phyloP scores from a whole-genome alignment of 2,113 vertebrate species.

The Scalopus aquaticus region DNA sequence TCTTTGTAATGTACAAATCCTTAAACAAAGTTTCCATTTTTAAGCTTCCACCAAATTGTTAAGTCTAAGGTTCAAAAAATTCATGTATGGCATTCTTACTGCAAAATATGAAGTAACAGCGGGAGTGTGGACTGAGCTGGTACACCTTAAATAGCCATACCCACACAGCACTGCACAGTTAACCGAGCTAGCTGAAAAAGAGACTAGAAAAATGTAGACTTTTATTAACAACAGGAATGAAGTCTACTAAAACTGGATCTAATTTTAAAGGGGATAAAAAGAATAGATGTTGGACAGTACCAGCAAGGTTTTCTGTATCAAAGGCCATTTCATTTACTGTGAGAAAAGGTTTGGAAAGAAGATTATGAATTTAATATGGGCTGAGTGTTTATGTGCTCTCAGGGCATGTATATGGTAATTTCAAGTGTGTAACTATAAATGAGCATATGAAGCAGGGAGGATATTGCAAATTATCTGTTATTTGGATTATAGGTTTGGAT shows the following conservation, averaged over 20 bases:
- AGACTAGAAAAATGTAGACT: neutral
- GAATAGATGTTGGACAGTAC: too few species aligned
- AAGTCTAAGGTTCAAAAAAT: too few species aligned
- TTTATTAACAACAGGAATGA: neutral
- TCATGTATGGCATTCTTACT: neutral
- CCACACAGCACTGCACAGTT: neutral
- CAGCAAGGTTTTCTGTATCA: neutral
- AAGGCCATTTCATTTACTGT: neutral
- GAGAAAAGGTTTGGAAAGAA: neutral
- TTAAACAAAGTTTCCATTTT: neutral
- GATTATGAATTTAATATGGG: neutral
- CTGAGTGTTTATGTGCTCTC: neutral
- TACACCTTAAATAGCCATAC: neutral
- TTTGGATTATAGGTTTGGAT: neutral
- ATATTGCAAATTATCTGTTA: neutral
- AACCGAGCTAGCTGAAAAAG: neutral
- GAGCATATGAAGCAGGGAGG: neutral
- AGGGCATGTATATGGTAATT: neutral
- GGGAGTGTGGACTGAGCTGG: too few species aligned
- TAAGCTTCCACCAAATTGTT: neutral
- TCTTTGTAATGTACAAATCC: neutral
- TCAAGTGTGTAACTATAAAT: neutral
- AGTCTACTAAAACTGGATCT: neutral
- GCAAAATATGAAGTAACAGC: neutral
- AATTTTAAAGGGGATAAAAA: neutral